Percentiles rank a stretch among this genome's conserved stretches.
Evolutionary conservation across 2,113 vertebrate species (phyloP).

Genomic region (Neodontobutis hainanensis): DNA sequence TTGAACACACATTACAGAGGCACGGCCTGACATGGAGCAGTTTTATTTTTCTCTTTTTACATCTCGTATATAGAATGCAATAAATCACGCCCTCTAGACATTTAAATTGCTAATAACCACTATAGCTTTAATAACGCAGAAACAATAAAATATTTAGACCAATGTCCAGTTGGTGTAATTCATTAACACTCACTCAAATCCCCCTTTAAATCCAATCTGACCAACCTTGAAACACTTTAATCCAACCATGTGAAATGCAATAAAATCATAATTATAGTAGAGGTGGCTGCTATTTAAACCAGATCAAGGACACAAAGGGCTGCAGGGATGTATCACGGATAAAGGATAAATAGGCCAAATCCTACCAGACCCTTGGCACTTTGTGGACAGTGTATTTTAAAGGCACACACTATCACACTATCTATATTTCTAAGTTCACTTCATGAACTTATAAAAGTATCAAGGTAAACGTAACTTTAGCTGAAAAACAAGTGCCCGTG

Average conservation of each 20-base stretch:
- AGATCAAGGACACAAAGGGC: slow-evolving; percentile 70
- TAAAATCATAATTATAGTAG: slow-evolving; percentile 70
- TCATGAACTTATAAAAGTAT: slow-evolving; percentile 16
- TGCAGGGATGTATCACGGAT: slow-evolving; percentile 43
- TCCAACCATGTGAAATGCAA: slow-evolving; percentile 67
- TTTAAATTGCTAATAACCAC: slow-evolving; percentile 80
- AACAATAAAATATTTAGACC: slow-evolving; percentile 79
- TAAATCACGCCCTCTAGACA: slow-evolving; percentile 65
- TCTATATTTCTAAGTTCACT: no score
- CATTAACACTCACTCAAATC: slow-evolving; percentile 68
- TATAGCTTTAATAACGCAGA: slow-evolving; percentile 72
- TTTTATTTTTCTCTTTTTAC: slow-evolving; percentile 58
- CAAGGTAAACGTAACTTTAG: background rate
- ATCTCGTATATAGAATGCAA: slow-evolving; percentile 56
- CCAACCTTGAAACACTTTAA: slow-evolving; percentile 73
- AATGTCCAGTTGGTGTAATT: slow-evolving; percentile 72
- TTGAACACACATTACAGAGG: slow-evolving; percentile 70
- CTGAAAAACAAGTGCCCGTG: background rate
- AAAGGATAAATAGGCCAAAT: slow-evolving; percentile 57
- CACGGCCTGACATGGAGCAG: slow-evolving; percentile 62
- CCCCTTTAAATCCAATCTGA: slow-evolving; percentile 68
- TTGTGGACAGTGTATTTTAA: slow-evolving; percentile 43
- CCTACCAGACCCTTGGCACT: slow-evolving; percentile 39
- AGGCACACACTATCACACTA: slow-evolving; percentile 23
- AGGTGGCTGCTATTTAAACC: slow-evolving; percentile 63